phyloP scores from a whole-genome alignment of 2,113 vertebrate species.

The Phalacrocorax pelagicus region DNA sequence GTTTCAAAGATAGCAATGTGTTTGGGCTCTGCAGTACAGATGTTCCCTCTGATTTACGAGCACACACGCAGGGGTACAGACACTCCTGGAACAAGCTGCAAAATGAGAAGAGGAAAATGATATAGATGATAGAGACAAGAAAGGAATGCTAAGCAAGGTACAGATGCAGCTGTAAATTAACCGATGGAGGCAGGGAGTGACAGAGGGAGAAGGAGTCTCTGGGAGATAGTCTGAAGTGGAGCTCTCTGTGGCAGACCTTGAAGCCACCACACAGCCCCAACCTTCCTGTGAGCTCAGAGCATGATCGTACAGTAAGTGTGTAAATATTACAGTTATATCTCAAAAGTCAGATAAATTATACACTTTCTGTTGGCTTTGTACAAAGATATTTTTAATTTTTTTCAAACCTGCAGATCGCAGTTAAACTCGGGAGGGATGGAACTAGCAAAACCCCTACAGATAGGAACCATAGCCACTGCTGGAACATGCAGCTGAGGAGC shows the following conservation, averaged over 20 bases:
- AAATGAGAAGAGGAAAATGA: neutral
- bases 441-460: neutral
- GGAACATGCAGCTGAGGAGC: fast-evolving
- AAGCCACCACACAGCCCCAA: neutral
- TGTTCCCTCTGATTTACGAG: neutral
- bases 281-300: neutral
- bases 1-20: neutral
- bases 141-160: neutral
- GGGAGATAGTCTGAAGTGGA: neutral
- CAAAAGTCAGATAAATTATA: neutral
- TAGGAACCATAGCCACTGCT: neutral
- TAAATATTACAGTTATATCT: neutral
- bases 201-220: neutral
- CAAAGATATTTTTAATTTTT: neutral
- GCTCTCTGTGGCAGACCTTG: neutral
- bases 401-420: neutral
- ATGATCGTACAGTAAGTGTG: neutral
- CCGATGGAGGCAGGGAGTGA: neutral
- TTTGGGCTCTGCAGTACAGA: neutral
- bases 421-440: neutral
- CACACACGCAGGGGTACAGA: fast-evolving
- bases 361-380: neutral
- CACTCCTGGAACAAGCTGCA: neutral
- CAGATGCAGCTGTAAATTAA: neutral
- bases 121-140: neutral